These are phyloP conservation scores for Dicerorhinus sumatrensis DNA, from an alignment of 2,113 vertebrate species.

Conservation along the genomic window DNA sequence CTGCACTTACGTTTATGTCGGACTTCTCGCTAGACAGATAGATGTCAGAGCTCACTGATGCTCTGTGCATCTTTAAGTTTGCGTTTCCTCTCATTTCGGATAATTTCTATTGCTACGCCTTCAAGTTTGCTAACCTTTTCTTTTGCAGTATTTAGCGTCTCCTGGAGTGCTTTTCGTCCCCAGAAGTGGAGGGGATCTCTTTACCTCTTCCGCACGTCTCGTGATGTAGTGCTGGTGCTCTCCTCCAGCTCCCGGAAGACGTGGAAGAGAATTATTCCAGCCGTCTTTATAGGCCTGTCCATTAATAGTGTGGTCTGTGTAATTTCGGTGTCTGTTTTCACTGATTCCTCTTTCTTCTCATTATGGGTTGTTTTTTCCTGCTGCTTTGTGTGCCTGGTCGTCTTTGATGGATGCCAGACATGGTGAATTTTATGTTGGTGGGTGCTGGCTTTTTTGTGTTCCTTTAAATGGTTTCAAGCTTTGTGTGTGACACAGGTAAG, in stretches of 20 bases:
- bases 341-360: not conserved
- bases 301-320: not conserved
- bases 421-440: too few relatives aligned
- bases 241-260: too few relatives aligned
- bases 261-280: not conserved
- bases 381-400: not conserved
- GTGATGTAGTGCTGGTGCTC: not conserved
- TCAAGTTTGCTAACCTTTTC: not conserved
- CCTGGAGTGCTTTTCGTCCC: not conserved
- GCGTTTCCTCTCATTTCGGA: too few relatives aligned
- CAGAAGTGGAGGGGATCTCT: not conserved
- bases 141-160: not conserved
- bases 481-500: too few relatives aligned
- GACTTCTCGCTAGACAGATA: too few relatives aligned
- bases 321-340: not conserved
- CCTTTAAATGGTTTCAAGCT: not conserved
- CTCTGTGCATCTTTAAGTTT: not conserved
- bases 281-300: not conserved
- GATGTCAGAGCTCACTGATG: not conserved
- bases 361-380: too few relatives aligned
- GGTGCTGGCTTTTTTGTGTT: not conserved
- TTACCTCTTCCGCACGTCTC: not conserved
- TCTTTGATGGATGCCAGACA: not conserved
- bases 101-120: not conserved
- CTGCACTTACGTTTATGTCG: not conserved